Evolutionary conservation across 2,888 invertebrate species (phyloP).

Genomic region (Halictus ligatus): DNA sequence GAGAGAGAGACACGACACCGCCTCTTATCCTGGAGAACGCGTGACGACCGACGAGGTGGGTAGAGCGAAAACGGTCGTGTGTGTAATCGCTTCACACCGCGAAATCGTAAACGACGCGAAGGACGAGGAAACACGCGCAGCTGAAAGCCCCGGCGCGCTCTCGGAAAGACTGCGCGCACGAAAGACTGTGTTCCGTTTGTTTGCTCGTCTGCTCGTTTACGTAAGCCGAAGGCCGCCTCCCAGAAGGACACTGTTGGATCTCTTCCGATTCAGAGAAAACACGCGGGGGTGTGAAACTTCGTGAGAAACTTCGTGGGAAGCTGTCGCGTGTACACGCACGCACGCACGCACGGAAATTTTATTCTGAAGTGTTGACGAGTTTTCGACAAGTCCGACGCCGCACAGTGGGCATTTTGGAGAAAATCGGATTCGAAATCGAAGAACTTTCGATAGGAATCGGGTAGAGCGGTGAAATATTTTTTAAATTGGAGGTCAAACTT

Average conservation of each 20-base stretch:
- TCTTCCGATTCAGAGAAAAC: background rate
- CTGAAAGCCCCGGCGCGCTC: too few relatives aligned
- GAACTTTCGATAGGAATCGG: too few relatives aligned
- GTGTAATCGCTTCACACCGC: conserved; percentile 23
- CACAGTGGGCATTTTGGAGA: too few relatives aligned
- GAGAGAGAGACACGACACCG: background rate
- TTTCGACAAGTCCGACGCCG: too few relatives aligned
- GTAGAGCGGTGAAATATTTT: too few relatives aligned
- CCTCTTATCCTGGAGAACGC: background rate
- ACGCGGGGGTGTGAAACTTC: background rate
- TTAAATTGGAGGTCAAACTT: too few relatives aligned
- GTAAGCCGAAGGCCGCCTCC: conserved; percentile 40
- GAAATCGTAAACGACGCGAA: conserved; percentile 27
- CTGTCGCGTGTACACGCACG: background rate
- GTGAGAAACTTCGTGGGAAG: background rate
- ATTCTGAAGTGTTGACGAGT: background rate
- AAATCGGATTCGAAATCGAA: too few relatives aligned
- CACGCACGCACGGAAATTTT: background rate
- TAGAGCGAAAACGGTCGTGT: conserved; percentile 22
- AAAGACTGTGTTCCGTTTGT: background rate
- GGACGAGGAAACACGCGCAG: conserved; percentile 1
- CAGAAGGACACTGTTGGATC: background rate
- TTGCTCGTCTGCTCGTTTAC: conserved; percentile 25
- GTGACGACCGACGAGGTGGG: conserved; percentile 43
- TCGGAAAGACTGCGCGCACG: too few relatives aligned